A percentile compares a stretch with the other conserved stretches of the same genome.
Conservation (phyloP, 1,140 invertebrate species). For the Papilio helenus region DNA sequence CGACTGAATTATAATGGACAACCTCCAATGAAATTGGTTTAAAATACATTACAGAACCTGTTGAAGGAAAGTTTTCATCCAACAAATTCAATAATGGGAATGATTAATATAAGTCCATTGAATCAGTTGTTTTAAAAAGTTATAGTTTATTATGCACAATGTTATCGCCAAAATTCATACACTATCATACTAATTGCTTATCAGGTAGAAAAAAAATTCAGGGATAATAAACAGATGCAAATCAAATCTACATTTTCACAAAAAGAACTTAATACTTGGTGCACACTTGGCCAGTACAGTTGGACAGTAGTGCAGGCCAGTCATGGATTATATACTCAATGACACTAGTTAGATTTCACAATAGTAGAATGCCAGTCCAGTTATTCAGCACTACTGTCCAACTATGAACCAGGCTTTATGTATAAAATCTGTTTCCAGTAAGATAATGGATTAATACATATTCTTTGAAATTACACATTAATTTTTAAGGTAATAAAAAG, state of each 20-base stretch:
- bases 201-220: neutral
- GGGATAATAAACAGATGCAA: too few relatives aligned
- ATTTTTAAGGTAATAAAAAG: too few relatives aligned
- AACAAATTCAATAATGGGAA: slow-evolving; percentile 34
- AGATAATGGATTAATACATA: neutral
- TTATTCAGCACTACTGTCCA: too few relatives aligned
- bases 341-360: too few relatives aligned
- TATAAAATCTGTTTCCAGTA: neutral
- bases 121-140: neutral
- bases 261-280: neutral
- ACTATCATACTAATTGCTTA: neutral
- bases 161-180: neutral
- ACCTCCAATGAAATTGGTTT: neutral
- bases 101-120: neutral
- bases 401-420: neutral
- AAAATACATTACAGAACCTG: slow-evolving; percentile 10
- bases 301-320: too few relatives aligned
- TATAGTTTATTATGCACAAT: neutral
- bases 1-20: neutral
- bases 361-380: too few relatives aligned
- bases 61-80: slow-evolving; percentile 16
- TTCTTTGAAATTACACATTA: neutral
- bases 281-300: too few relatives aligned
- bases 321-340: too few relatives aligned
- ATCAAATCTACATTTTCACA: neutral